These are phyloP conservation scores for Oryzias melastigma DNA, from an alignment of 2,113 vertebrate genomes.

Conservation along the genomic window DNA sequence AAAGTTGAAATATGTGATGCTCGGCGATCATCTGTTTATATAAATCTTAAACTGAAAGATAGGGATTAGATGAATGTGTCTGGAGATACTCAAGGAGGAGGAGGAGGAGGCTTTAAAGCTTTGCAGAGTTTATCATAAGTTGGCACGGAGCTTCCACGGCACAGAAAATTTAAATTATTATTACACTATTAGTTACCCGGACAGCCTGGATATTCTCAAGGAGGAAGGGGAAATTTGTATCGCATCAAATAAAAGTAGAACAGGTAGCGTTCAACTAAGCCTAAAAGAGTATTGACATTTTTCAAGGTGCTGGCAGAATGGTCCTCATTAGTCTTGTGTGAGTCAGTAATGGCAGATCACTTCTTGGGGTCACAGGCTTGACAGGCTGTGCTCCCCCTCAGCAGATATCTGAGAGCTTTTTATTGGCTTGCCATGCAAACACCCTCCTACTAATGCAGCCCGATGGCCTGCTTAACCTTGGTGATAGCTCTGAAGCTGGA, in stretches of 20 bases:
- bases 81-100: slow-evolving; percentile 49
- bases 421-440: slow-evolving; percentile 74
- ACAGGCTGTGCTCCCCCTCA: slow-evolving; percentile 74
- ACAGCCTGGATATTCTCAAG: slow-evolving; percentile 20
- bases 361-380: slow-evolving; percentile 78
- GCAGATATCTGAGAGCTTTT: slow-evolving; percentile 74
- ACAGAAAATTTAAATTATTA: slow-evolving; percentile 44
- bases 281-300: slow-evolving; percentile 78
- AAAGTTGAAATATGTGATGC: slow-evolving; percentile 77
- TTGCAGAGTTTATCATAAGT: slow-evolving; percentile 44
- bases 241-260: slow-evolving; percentile 54
- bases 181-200: slow-evolving; percentile 24
- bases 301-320: slow-evolving; percentile 77
- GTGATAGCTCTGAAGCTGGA: slow-evolving; percentile 66
- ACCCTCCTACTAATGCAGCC: slow-evolving; percentile 68
- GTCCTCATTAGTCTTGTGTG: slow-evolving; percentile 81
- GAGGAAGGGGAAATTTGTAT: slow-evolving; percentile 28
- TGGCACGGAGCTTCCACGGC: slow-evolving; percentile 17
- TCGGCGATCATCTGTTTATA: slow-evolving; percentile 73
- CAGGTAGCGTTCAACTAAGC: slow-evolving; percentile 58
- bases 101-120: slow-evolving; percentile 50
- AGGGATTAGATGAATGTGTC: slow-evolving; percentile 72
- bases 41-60: slow-evolving; percentile 71
- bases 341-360: slow-evolving; percentile 77
- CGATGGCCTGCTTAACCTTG: slow-evolving; percentile 73